These are phyloP conservation scores for Grammomys dolichurus DNA, from an alignment of 2,113 vertebrate genomes.

Conservation along the genomic window DNA sequence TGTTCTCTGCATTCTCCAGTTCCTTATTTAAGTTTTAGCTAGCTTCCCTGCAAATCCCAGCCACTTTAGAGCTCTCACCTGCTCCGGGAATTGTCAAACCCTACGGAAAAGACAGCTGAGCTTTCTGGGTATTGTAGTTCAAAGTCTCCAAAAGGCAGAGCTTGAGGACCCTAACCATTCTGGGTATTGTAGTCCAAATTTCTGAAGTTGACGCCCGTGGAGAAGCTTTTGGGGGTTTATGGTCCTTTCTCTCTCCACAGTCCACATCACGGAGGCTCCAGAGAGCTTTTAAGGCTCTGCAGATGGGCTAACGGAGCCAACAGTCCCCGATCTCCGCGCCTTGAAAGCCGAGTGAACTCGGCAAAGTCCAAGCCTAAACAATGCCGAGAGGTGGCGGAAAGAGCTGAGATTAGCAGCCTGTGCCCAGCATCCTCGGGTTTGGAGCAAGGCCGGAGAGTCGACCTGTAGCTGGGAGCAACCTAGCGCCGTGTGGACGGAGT, in stretches of 20 bases:
- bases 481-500: no score
- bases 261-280: not conserved
- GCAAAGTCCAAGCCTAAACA: not conserved
- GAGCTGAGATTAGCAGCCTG: not conserved
- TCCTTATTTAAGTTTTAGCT: not conserved
- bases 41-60: not conserved
- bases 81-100: not conserved
- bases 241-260: not conserved
- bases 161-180: not conserved
- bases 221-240: not conserved
- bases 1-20: not conserved
- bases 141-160: not conserved
- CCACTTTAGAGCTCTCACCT: not conserved
- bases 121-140: not conserved
- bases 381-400: not conserved
- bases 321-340: not conserved
- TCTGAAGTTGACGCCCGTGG: not conserved
- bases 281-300: not conserved
- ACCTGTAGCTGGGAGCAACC: not conserved
- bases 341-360: not conserved
- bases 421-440: not conserved
- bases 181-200: not conserved
- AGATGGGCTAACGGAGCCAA: no score
- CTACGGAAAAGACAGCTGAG: not conserved
- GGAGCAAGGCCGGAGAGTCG: not conserved